Evolutionary conservation across 2,888 invertebrate genomes (phyloP).

Genomic region (Hanleya hanleyi): DNA sequence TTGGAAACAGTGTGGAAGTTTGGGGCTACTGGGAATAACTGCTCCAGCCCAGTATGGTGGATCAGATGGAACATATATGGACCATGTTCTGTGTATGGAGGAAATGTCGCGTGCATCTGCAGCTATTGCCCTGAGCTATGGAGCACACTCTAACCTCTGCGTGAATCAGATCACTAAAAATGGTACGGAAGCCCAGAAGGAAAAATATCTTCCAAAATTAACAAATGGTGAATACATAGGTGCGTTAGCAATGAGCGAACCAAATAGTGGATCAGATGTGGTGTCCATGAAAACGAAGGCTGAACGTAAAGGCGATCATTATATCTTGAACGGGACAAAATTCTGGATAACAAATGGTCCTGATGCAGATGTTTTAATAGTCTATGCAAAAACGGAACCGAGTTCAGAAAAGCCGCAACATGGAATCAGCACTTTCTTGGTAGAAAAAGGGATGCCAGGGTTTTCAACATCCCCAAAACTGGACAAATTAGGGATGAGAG

Average conservation of each 20-base stretch:
- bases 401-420: slow-evolving; percentile 86
- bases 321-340: slow-evolving; percentile 95
- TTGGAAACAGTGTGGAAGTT: slow-evolving; percentile 93
- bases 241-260: slow-evolving; percentile 97
- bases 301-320: slow-evolving; percentile 89
- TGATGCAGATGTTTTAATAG: slow-evolving; percentile 95
- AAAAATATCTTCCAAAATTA: slow-evolving; percentile 91
- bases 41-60: slow-evolving; percentile 91
- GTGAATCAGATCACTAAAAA: slow-evolving; percentile 96
- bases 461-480: slow-evolving; percentile 92
- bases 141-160: slow-evolving; percentile 97
- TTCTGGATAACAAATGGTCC: slow-evolving; percentile 99
- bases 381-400: slow-evolving; percentile 91
- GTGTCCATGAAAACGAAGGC: slow-evolving; percentile 96
- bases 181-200: slow-evolving; percentile 92
- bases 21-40: slow-evolving; percentile 95
- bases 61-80: slow-evolving; percentile 90
- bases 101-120: slow-evolving; percentile 90
- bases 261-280: slow-evolving; percentile 95
- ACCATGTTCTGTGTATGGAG: slow-evolving; percentile 94
- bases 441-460: slow-evolving; percentile 86
- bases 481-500: slow-evolving; percentile 98
- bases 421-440: slow-evolving; percentile 93
- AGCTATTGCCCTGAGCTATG: slow-evolving; percentile 91
- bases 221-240: slow-evolving; percentile 89